These are phyloP conservation scores for Euphonia xanthogaster DNA, from an alignment of 2,797 vertebrate species.

Conservation along the genomic window DNA sequence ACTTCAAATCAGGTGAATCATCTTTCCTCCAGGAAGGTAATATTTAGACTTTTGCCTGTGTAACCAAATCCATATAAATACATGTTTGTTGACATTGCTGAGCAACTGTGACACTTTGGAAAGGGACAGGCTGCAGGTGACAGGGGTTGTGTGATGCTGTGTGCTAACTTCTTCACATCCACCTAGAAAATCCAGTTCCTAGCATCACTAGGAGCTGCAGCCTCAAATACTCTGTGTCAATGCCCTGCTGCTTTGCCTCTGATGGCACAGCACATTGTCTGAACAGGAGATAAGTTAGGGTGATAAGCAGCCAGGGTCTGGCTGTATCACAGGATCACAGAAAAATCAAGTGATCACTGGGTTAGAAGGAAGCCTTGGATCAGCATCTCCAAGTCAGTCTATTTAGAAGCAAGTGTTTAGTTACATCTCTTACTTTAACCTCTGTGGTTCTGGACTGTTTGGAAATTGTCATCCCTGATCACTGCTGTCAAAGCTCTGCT, in stretches of 20 bases:
- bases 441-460: background rate
- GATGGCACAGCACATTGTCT: background rate
- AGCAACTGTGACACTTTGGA: background rate
- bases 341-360: background rate
- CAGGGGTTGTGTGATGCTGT: background rate
- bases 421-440: background rate
- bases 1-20: slow-evolving; percentile 36
- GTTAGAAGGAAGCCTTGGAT: background rate
- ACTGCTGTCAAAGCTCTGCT: background rate
- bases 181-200: background rate
- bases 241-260: background rate
- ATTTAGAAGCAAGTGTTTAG: background rate
- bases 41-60: background rate
- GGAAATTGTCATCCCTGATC: background rate
- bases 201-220: background rate
- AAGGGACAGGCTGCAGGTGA: background rate
- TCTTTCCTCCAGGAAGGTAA: slow-evolving; percentile 11
- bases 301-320: background rate
- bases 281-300: background rate
- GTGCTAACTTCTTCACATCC: background rate
- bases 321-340: background rate
- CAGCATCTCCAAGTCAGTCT: background rate
- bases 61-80: background rate
- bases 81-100: background rate
- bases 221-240: background rate